Base-by-base conservation (phyloP, 2,888 invertebrate genomes). In the Tigriopus californicus region DNA sequence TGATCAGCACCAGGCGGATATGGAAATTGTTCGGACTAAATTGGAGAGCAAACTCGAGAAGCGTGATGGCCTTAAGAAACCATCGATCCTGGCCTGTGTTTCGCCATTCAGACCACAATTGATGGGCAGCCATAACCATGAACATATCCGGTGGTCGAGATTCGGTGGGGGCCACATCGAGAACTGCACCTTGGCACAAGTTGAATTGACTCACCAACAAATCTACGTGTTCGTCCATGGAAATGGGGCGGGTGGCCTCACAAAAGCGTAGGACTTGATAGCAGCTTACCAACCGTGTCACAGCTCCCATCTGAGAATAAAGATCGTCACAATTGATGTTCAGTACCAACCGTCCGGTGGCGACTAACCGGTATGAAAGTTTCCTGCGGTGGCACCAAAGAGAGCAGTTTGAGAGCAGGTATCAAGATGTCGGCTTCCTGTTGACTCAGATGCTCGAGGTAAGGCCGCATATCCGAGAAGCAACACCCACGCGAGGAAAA, bases 1-100 rank as follows among this genome's bases (percentile, higher is more conserved):
- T 81, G 59, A 91, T 76, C 8, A 88, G 78, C 48, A 92, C 73
- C 65, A 94, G 74, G 71, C 92, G 92, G 13, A 85, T 79, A 69
- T 91, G 88, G 70, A 86, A 89, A 74, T 90, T 92, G 64, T 86
- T 81, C 0, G 87, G 85, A 66, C 89, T 90, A 65, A 80, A 77
- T 55, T 78, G 76, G 33, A 87, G 74, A 41, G 83, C 80, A 67
- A 79, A 76, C 67, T 89, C 85, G 62, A 90, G 72, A 15, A 86
- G 71, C 41, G 80, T 77, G 3, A 85, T 24, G 24, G 53, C 33
- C 53, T 13, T n/a, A 20, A 22, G 13, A 41, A 59, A 55, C 60
- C 42, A 60, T 41, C 41, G 47, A n/a, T 52, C 25, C 41, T 52
- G 20, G n/a, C 25, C 70, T 40, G 75, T 73, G 64, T 75, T 73